These are phyloP conservation scores for Cerastis rubricosa DNA, from an alignment of 2,888 invertebrate species.

Conservation along the genomic window DNA sequence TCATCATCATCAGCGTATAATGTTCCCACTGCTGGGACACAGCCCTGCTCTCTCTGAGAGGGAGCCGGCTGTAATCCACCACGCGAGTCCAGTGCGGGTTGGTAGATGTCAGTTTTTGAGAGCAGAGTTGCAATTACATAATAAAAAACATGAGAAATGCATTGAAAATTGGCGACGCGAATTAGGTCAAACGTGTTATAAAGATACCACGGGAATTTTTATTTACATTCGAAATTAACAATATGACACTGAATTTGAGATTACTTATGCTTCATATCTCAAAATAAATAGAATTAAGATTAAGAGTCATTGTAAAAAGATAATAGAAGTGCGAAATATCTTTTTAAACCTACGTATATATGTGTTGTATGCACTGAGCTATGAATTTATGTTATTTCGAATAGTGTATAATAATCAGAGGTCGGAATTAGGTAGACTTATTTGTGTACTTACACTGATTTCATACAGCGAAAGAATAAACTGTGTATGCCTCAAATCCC, in stretches of 20 bases:
- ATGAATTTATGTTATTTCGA: not conserved
- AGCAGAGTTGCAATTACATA: too few relatives aligned
- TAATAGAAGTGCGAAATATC: not conserved
- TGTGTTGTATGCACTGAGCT: not conserved
- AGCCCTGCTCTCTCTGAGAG: too few relatives aligned
- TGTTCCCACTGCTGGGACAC: too few relatives aligned
- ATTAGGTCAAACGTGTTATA: constrained; percentile 17
- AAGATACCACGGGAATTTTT: not conserved
- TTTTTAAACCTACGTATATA: not conserved
- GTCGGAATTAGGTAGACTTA: too few relatives aligned
- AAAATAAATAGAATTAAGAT: constrained; percentile 35
- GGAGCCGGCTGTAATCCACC: too few relatives aligned
- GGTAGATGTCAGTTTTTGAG: too few relatives aligned
- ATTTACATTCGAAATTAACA: constrained; percentile 21
- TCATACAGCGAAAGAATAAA: too few relatives aligned
- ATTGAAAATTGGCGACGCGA: not conserved
- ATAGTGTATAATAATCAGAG: not conserved
- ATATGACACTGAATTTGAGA: constrained; percentile 17
- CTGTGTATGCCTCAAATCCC: too few relatives aligned
- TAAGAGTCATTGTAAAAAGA: constrained; percentile 20
- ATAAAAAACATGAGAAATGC: not conserved
- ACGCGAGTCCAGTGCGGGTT: too few relatives aligned
- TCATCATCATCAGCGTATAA: too few relatives aligned
- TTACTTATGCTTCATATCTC: constrained; percentile 21
- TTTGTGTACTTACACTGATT: too few relatives aligned